Conservation (phyloP, 2,797 vertebrate species). For the Pogoniulus pusillus region DNA sequence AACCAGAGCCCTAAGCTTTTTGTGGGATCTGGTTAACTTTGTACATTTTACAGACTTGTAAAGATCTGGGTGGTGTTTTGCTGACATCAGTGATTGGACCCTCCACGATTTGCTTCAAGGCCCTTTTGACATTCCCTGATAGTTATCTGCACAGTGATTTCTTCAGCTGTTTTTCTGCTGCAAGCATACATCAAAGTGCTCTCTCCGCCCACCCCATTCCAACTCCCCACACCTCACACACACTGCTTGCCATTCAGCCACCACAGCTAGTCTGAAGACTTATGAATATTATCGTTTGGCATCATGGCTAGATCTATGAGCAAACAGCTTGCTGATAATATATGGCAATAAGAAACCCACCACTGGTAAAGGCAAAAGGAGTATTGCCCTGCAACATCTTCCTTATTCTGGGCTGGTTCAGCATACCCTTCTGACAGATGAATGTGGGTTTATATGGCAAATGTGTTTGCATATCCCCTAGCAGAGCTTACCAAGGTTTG, state of each 20-base stretch:
- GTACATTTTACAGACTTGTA: background rate
- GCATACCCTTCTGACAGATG: background rate
- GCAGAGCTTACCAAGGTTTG: background rate
- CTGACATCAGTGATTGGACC: background rate
- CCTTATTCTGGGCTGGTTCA: background rate
- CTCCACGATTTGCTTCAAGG: background rate
- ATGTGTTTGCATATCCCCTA: rapidly evolving
- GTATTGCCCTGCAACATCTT: background rate
- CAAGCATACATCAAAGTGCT: background rate
- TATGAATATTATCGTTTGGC: background rate
- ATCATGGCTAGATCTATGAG: background rate
- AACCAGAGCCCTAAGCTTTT: background rate
- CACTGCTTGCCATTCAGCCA: background rate
- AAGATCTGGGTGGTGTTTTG: background rate
- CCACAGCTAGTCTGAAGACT: background rate
- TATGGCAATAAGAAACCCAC: background rate
- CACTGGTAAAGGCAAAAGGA: background rate
- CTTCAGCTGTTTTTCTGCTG: background rate
- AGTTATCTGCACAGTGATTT: background rate
- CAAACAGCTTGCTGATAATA: background rate
- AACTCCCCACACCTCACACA: no score
- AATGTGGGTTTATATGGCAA: background rate
- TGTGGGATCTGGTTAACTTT: background rate
- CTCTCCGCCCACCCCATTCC: background rate
- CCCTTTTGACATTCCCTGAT: background rate